Evolutionary conservation across 2,888 invertebrate genomes (phyloP), one percentile per base, ranked within the genome.

Genomic region (Andrena dorsata): DNA sequence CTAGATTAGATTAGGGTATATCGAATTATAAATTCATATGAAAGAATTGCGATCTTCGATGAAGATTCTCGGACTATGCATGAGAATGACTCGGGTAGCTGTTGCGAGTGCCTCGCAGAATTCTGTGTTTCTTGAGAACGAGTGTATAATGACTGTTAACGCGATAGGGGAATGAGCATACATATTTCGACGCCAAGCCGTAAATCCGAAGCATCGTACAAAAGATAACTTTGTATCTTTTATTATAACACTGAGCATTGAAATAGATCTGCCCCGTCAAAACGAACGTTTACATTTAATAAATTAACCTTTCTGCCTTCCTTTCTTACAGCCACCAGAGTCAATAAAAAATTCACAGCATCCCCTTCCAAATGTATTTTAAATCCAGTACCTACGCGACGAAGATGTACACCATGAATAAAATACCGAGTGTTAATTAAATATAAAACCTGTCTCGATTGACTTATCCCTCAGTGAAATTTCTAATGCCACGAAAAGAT

Each of bases 211-310:
- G 74, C 72, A 69, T 68, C 74, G 74, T 81, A 72, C 76, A 77
- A 84, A 84, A 82, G 77, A 60, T 82, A 82, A 85, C 74, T 85
- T 85, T 85, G 85, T 85, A 85, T 84, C 85, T 84, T 85, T 85
- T 85, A 84, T 85, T 85, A 85, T 85, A 84, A 85, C 71, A 82
- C 68, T 77, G 71, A 72, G 76, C 77, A 77, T 77, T 80, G 76
- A 84, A 84, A 83, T 84, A 84, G 84, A 84, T 73, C 74, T 80
- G 30, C 60, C 84, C 84, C 71, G 76, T 76, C 76, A 61, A 82
- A 76, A 64, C 20, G 61, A 66, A 49, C n/a, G 2, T 6, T 56
- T 30, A 47, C 13, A 8, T 49, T 68, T 63, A n/a, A 56, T 26
- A 10, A 51, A 58, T 51, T 35, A 13, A 35, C 58, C 56, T 2